Conservation (phyloP, 2,113 vertebrate genomes). For the pig (Sus scrofa) region DNA sequence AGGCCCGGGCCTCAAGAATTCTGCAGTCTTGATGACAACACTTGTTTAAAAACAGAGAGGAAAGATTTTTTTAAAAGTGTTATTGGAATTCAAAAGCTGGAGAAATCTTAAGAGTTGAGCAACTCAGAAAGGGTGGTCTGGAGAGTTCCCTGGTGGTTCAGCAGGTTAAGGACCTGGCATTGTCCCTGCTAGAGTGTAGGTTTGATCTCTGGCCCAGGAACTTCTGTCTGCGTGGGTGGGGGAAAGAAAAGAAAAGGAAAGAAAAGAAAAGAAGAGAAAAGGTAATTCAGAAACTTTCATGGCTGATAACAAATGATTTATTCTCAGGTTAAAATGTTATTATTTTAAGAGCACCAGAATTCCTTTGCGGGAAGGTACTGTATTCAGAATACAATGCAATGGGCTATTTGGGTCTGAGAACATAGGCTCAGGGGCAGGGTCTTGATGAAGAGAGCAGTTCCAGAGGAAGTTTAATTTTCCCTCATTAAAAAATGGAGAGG, state of each 20-base stretch:
- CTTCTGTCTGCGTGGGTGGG: no score
- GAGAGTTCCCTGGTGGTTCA: no score
- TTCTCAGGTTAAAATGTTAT: conserved; percentile 2
- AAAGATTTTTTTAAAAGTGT: background rate
- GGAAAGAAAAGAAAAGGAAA: no score
- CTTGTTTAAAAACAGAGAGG: background rate
- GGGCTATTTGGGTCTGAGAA: conserved; percentile 4
- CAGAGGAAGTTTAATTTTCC: background rate
- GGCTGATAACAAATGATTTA: conserved; percentile 23
- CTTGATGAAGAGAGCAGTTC: background rate
- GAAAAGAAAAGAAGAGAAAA: no score
- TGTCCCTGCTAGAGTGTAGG: no score
- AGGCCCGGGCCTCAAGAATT: background rate
- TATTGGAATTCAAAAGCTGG: conserved; percentile 36
- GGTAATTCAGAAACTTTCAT: background rate
- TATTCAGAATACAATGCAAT: conserved; percentile 24
- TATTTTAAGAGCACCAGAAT: background rate
- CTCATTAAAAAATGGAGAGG: background rate
- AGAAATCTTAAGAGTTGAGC: background rate
- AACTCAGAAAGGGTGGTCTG: background rate
- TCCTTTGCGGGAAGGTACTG: background rate
- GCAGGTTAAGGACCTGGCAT: no score
- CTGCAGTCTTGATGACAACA: background rate
- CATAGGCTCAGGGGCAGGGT: background rate
- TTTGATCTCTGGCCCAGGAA: no score